Evolutionary conservation across 2,797 vertebrate genomes (phyloP), one percentile per base, ranked within the genome.

Genomic region (Microchirus variegatus): DNA sequence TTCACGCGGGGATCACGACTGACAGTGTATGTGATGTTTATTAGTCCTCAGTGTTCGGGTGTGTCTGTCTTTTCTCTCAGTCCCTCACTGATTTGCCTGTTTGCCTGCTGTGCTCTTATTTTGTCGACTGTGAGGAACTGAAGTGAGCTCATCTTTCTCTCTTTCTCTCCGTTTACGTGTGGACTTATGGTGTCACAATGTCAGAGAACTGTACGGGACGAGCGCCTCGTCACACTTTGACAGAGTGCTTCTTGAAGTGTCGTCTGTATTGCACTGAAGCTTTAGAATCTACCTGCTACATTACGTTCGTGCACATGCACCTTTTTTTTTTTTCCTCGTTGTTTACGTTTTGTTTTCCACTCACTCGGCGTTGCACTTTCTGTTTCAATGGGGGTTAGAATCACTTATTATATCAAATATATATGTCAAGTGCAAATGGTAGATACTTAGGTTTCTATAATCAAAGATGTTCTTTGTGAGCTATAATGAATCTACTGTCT

Each of bases 261-360:
- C 4, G 56, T 80, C 78, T 82, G 63, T 85, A 67, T 85, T 88
- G 88, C 90, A 91, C 88, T 91, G 83, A 89, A 87, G 78, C 75
- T 85, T 83, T 71, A 68, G 71, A 77, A 49, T 67, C 53, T 56
- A 66, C 65, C 56, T 55, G 38, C 41, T 56, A 49, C 35, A 3
- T 42, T 50, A 58, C 17, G 16, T 70, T 65, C 46, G 48, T 70
- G 59, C 49, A 72, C 64, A 35, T 63, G 75, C 81, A 85, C 73
- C 65, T 70, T 73, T 22, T 75, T n/a, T 58, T 22, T 70, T 73
- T 75, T n/a, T 58, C n/a, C n/a, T n/a, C n/a, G 31, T 49, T 47
- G 67, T 67, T 46, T 0, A 31, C 56, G 2, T 48, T 57, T 44
- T 48, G 5, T 36, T 47, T 48, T 53, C 43, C n/a, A 17, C 50